phyloP scores from a whole-genome alignment of 2,888 invertebrate genomes.

The Zaprionus obscuricornis region DNA sequence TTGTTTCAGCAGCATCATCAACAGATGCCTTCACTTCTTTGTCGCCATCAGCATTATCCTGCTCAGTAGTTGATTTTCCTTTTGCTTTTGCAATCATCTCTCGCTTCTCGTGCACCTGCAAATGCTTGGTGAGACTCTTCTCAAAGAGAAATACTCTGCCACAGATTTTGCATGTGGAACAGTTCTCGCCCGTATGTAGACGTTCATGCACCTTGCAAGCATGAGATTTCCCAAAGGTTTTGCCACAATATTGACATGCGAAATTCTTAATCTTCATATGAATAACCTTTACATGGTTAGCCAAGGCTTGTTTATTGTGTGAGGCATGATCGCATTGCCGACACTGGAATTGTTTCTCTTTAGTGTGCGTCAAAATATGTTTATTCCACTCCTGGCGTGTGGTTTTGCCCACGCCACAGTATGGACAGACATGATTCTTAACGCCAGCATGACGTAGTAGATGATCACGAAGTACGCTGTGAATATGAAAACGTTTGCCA shows the following conservation, averaged over 20 bases:
- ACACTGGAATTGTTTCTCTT: constrained; percentile 80
- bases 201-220: constrained; percentile 76
- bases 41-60: too few species aligned
- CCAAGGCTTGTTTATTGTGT: constrained; percentile 75
- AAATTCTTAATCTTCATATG: constrained; percentile 75
- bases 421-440: constrained; percentile 81
- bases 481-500: constrained; percentile 80
- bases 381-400: constrained; percentile 81
- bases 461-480: constrained; percentile 80
- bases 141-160: constrained; percentile 74
- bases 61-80: constrained; percentile 28
- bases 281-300: constrained; percentile 72
- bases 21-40: too few species aligned
- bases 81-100: constrained; percentile 50
- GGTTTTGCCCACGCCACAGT: constrained; percentile 81
- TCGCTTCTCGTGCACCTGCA: constrained; percentile 73
- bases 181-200: constrained; percentile 72
- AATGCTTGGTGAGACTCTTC: constrained; percentile 73
- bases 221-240: constrained; percentile 72
- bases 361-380: constrained; percentile 80
- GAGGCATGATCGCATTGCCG: constrained; percentile 75
- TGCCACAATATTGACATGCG: constrained; percentile 75
- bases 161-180: constrained; percentile 73
- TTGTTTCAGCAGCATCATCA: constrained; percentile 11
- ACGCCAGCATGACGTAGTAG: constrained; percentile 81